These are phyloP conservation scores for Drosophila biarmipes DNA, from an alignment of 1,140 invertebrate genomes.

Conservation along the genomic window DNA sequence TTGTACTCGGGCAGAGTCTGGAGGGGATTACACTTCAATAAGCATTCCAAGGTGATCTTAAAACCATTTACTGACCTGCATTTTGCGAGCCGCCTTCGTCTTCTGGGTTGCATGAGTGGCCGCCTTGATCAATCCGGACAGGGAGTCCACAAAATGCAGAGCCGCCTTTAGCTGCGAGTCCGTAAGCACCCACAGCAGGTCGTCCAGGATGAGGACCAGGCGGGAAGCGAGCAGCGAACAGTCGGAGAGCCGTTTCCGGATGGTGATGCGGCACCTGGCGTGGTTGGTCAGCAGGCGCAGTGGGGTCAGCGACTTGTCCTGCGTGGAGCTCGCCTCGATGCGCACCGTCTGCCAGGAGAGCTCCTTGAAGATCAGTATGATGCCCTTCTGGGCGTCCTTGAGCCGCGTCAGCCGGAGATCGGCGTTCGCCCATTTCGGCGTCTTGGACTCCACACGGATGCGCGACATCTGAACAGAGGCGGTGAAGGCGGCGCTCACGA, in stretches of 20 bases:
- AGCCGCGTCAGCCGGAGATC: conserved; percentile 95
- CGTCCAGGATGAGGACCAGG: conserved; percentile 96
- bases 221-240: conserved; percentile 96
- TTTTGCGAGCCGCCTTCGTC: conserved; percentile 94
- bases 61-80: conserved; percentile 87
- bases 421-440: conserved; percentile 93
- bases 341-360: conserved; percentile 98
- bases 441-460: conserved; percentile 96
- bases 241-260: conserved; percentile 95
- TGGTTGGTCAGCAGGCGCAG: conserved; percentile 97
- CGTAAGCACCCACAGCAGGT: conserved; percentile 98
- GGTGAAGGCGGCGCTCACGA: conserved; percentile 96
- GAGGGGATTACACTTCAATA: conserved; percentile 14
- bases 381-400: conserved; percentile 94
- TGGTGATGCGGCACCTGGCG: conserved; percentile 96
- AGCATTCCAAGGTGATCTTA: background rate
- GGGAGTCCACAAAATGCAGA: conserved; percentile 95
- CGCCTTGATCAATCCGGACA: conserved; percentile 93
- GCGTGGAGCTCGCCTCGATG: conserved; percentile 95
- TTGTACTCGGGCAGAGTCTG: conserved; percentile 92
- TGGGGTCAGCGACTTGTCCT: conserved; percentile 93
- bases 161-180: conserved; percentile 98
- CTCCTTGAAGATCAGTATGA: conserved; percentile 98
- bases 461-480: conserved; percentile 97
- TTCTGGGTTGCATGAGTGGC: conserved; percentile 93